These are phyloP conservation scores for Ylistrum balloti DNA, from an alignment of 1,140 invertebrate species.

Conservation along the genomic window DNA sequence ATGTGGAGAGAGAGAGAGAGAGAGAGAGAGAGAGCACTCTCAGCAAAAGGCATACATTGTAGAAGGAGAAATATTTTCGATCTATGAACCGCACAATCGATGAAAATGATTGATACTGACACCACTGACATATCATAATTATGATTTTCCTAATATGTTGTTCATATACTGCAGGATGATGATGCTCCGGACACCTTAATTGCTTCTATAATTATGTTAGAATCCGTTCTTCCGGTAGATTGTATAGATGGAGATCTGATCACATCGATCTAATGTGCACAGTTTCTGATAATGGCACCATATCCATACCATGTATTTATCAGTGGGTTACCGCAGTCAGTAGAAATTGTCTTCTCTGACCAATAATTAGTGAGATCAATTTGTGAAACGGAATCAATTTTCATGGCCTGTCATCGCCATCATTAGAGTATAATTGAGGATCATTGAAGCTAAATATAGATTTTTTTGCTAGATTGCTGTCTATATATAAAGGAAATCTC, in stretches of 20 bases:
- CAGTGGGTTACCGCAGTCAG: neutral
- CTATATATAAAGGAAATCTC: neutral
- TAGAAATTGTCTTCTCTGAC: neutral
- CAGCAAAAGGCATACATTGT: too few species aligned
- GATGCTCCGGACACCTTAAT: neutral
- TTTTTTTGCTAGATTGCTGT: neutral
- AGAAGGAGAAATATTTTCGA: neutral
- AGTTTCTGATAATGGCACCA: neutral
- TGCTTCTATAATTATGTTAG: neutral
- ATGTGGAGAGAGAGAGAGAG: too few species aligned
- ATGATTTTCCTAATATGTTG: neutral
- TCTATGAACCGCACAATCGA: neutral
- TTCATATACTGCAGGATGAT: neutral
- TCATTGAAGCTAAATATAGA: neutral
- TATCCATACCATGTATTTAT: neutral
- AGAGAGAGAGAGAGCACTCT: too few species aligned
- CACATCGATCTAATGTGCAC: neutral
- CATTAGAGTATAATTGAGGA: conserved; percentile 9
- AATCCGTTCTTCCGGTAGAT: neutral
- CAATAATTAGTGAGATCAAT: conserved; percentile 18
- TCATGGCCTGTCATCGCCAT: neutral
- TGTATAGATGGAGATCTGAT: too few species aligned
- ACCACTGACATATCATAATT: neutral
- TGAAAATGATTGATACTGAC: neutral
- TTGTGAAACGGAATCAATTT: conserved; percentile 17